A percentile compares a stretch with the other conserved stretches of the same genome.
Conservation (phyloP, 2,888 invertebrate genomes). For the Augochlorella aurata region DNA sequence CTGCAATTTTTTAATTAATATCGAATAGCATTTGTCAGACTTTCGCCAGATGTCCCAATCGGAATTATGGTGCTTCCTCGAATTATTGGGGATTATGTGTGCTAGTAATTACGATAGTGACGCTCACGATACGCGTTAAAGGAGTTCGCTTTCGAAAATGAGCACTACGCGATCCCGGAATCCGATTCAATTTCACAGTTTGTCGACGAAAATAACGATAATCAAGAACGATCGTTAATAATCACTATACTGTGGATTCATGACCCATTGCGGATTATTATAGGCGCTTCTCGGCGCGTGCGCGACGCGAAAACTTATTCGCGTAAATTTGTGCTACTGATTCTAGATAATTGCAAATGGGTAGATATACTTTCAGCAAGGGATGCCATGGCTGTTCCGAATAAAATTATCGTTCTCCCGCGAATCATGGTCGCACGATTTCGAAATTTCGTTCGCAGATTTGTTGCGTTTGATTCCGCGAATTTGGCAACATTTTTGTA, state of each 20-base stretch:
- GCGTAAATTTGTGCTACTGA: slow-evolving; percentile 15
- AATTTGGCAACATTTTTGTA: background rate
- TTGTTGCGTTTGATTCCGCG: background rate
- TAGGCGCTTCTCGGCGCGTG: slow-evolving; percentile 4
- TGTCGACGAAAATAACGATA: slow-evolving; percentile 19
- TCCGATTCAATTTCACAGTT: slow-evolving; percentile 14
- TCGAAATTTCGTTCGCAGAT: slow-evolving; percentile 3
- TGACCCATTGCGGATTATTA: slow-evolving; percentile 25
- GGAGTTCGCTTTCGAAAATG: slow-evolving; percentile 11
- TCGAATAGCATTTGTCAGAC: background rate
- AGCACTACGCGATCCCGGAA: background rate
- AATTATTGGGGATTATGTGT: slow-evolving; percentile 11
- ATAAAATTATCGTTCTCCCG: slow-evolving; percentile 15
- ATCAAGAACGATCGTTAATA: slow-evolving; percentile 13
- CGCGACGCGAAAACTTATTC: slow-evolving; percentile 21
- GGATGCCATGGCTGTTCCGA: background rate
- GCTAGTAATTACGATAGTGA: slow-evolving; percentile 29
- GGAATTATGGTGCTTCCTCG: slow-evolving; percentile 18
- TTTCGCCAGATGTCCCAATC: slow-evolving; percentile 7
- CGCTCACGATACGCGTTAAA: background rate
- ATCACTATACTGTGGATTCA: slow-evolving; percentile 18
- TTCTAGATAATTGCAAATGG: slow-evolving; percentile 23
- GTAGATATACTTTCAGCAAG: slow-evolving; percentile 6
- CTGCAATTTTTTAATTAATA: background rate
- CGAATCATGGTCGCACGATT: background rate